Evolutionary conservation across 2,797 vertebrate genomes (phyloP), one percentile per base, ranked within the genome.

Genomic region (Fistularia commersonii): DNA sequence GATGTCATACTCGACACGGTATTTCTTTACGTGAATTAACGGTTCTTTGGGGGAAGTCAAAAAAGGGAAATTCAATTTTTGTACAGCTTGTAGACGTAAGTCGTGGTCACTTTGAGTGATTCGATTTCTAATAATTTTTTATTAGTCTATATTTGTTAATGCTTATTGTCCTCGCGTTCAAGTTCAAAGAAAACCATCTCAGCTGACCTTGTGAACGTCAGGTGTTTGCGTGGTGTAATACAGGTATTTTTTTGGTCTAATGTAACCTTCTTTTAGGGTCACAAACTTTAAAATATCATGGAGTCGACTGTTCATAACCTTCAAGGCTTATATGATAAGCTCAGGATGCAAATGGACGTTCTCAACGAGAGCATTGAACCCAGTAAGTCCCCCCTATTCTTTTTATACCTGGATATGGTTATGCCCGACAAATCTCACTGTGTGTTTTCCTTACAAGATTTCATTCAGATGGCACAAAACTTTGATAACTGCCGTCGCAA

Each of bases 401-500:
- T 46, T 42, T 43, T 10, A 0, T 43, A 56, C n/a, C 12, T 61
- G 4, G 0, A 9, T 36, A 45, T 10, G 6, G 7, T 35, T 3
- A 7, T 11, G 8, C n/a, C 1, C 1, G n/a, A 0, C 1, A 32
- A 45, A 32, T 2, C 36, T 5, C 9, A 7, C 15, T 23, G 23
- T 23, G 4, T 23, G 34, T 1, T n/a, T 4, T 1, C 6, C n/a
- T 72, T 57, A 64, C 7, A 75, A 99, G 97, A 92, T 77, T 98
- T 99, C 57, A 94, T 98, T 60, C 94, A 95, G 74, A 80, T 99
- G 86, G 95, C 89, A 0, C 90, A 90, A 65, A 96, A 93, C 80
- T 98, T 98, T 47, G 95, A 99, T 32, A 90, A 96, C 40, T 92
- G 90, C 33, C 90, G 95, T n/a, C 90, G 86, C 56, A 95, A 89